Evolutionary conservation across 2,113 vertebrate species (phyloP), one percentile per base, ranked within the genome.

Genomic region (Alces alces): DNA sequence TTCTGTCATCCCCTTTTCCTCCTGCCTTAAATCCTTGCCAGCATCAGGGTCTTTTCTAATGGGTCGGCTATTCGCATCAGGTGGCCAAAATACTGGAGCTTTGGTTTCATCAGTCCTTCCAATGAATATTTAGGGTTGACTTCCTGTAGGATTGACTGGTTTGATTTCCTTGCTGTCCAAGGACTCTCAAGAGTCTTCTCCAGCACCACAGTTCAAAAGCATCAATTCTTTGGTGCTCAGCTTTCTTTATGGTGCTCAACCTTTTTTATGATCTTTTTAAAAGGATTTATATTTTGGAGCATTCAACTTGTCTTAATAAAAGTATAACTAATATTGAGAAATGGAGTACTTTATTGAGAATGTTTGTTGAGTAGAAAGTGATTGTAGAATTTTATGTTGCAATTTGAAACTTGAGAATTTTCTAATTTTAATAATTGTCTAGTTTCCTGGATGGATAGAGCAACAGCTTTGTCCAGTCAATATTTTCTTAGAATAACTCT

Each of bases 321-420:
- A 94, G 33, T 36, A 82, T 55, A 94, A 94, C 89, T 73, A 94
- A 82, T 54, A 83, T 66, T 39, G 43, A 90, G 47, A 88, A 96
- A 82, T 70, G 14, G 52, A 64, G 23, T 85, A 15, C 66, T 91
- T 89, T 73, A 28, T 61, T 96, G 33, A 92, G 78, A 94, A 61
- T 55, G 28, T 84, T 85, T 92, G 27, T 87, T 91, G 86, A 79
- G 39, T 47, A 79, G 89, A 96, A 86, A 61, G 45, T 33, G 45
- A 86, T 39, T 70, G 3, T 50, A 85, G 50, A 86, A 66, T 50
- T 28, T 87, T 95, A 43, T 84, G 43, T 39, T 91, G 47, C 43
- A 21, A 60, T 79, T 66, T 95, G 79, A 88, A 88, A 70, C 43
- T 70, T 86, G 23, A 95, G 23, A 50, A 89, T 93, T 95, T 83